Base-by-base conservation (phyloP, 2,113 vertebrate species). In the Epinephelus cyanopodus region DNA sequence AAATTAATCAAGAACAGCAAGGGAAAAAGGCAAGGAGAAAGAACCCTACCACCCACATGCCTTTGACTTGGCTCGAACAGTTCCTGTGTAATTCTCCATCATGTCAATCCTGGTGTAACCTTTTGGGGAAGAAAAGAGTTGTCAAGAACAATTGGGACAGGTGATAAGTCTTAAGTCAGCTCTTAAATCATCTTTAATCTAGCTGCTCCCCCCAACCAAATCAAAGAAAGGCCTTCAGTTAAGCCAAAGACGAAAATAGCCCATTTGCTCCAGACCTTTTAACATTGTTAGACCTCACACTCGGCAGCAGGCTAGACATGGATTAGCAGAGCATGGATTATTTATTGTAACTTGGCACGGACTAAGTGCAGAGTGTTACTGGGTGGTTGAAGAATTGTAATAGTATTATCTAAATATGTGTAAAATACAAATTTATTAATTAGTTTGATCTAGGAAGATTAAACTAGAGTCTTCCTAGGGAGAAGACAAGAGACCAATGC, bases 111-210 rank as follows among this genome's bases (percentile, higher is more conserved):
- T 23, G 27, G 60, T 68, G 53, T 83, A 81, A 83, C 82, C 78
- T 86, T 88, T 58, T 13, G 56, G 63, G 68, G 25, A 53, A 48
- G 19, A 33, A 67, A 61, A 57, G 37, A 81, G 53, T 68, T 67
- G 71, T 87, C 74, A 45, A 33, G 74, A 79, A 84, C 90, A 84
- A 89, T 88, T 80, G 84, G 53, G 42, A 77, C 64, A 84, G 70
- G 64, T 70, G n/a, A 45, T 75, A 77, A 74, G 10, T 86, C 81
- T 89, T 77, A 85, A 67, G 71, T 84, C 50, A 63, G 64, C 48
- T 62, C 54, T 45, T 64, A 89, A 89, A 75, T 90, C 63, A 74
- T 39, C 57, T 72, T 89, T 82, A 85, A 82, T 87, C 85, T 78
- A 73, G 37, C 56, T 79, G 37, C 54, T 80, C 21, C 81, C 52